Evolutionary conservation across 2,888 invertebrate genomes (phyloP), one percentile per base, ranked within the genome.

Genomic region (Sphaeridia pumilis): DNA sequence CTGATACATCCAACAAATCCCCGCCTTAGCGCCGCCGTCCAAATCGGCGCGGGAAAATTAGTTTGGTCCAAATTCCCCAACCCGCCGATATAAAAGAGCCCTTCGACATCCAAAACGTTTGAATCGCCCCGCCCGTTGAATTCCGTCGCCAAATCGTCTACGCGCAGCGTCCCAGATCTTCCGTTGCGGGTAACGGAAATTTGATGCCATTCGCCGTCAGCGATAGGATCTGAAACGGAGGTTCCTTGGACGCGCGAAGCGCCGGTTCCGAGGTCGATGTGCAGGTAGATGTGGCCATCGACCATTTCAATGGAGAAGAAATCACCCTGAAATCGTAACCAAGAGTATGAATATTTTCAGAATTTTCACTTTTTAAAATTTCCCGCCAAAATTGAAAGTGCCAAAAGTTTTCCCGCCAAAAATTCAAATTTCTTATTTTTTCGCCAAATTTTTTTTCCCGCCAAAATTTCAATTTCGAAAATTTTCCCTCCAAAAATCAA

Each of bases 1-100:
- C 90, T 78, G 67, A 95, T 78, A 70, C 94, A 95, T 2, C 94
- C 95, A 5, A 94, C 92, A 69, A 87, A 95, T 22, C 94, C 94
- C 67, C 87, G 84, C 54, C 87, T 78, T 49, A 94, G 72, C 5
- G 86, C 83, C 0, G 86, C 90, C 1, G 90, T 87, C 93, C 93
- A 94, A 55, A 95, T 74, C 20, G 85, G 86, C 2, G 87, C 78
- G 7, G 54, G 54, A 38, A 36, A 50, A 34, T 10, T 28, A 17
- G 43, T 34, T 21, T 44, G 46, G 22, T 52, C 52, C 20, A 52
- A 42, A 47, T 52, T 52, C n/a, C 45, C 87, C 14, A 90, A 76
- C 2, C 92, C 92, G 0, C 94, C 94, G 26, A 95, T 79, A 69
- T 83, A 92, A 66, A 95, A 75, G 12, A 86, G 81, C 0, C 90